These are phyloP conservation scores for Crossaster papposus DNA, from an alignment of 53 echinoderm and acorn worm genomes.

Conservation along the genomic window DNA sequence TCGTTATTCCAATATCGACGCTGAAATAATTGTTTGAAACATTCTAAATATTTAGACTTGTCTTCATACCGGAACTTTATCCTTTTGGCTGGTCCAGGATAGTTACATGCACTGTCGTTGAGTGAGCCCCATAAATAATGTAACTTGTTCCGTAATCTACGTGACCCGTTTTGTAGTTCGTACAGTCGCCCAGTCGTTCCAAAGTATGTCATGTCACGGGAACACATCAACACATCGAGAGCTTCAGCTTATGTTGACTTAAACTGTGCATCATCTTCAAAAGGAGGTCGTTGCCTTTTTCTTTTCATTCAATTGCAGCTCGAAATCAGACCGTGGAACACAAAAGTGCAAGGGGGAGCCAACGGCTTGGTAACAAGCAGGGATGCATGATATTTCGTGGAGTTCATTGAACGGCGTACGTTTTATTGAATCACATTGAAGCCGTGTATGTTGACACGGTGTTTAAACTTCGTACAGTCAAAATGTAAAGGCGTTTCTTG, in stretches of 20 bases:
- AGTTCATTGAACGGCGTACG: neutral
- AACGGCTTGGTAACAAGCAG: neutral
- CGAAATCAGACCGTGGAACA: neutral
- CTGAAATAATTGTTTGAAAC: neutral
- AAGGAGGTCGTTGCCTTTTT: neutral
- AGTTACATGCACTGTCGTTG: neutral
- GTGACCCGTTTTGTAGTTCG: constrained; percentile 9
- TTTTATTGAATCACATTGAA: neutral
- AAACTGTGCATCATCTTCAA: neutral
- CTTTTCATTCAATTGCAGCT: neutral
- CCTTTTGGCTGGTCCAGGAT: neutral
- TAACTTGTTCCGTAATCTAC: constrained; percentile 3
- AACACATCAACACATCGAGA: constrained; percentile 14
- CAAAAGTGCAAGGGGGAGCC: neutral
- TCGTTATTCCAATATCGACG: neutral
- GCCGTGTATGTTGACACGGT: neutral
- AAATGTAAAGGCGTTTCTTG: neutral
- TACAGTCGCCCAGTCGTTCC: neutral
- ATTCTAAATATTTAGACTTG: constrained; percentile 22
- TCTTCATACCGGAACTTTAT: neutral
- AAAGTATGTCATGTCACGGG: constrained; percentile 13
- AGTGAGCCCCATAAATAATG: constrained; percentile 8
- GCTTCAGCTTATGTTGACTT: neutral
- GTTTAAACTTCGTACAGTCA: neutral
- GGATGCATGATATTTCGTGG: neutral